Conservation (phyloP, 2,797 vertebrate species). For the Gouania willdenowi region DNA sequence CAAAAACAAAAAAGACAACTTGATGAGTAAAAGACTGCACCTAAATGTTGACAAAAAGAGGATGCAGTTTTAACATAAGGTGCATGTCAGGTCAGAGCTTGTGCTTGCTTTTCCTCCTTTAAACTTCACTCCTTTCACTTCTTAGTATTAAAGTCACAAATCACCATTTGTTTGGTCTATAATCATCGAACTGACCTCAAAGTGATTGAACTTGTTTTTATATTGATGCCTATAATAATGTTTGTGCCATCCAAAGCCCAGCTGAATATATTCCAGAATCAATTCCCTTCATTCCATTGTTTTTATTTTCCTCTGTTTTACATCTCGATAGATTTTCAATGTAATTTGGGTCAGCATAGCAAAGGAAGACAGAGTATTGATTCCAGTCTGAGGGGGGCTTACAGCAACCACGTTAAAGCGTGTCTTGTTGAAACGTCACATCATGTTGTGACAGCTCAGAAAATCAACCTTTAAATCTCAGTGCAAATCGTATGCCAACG, state of each 20-base stretch:
- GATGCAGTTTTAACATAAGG: too few species aligned
- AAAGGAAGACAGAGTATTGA: slow-evolving; percentile 69
- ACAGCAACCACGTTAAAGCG: slow-evolving; percentile 52
- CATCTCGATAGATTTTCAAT: slow-evolving; percentile 73
- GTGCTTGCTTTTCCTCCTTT: not conserved
- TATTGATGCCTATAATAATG: slow-evolving; percentile 45
- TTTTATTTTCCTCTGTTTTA: slow-evolving; percentile 68
- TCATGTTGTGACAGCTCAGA: slow-evolving; percentile 52
- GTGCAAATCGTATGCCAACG: slow-evolving; percentile 45
- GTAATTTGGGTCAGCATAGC: slow-evolving; percentile 74
- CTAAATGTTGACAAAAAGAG: too few species aligned
- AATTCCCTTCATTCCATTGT: slow-evolving; percentile 60
- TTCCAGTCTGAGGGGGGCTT: slow-evolving; percentile 68
- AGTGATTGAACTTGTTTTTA: slow-evolving; percentile 36
- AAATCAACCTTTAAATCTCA: slow-evolving; percentile 43
- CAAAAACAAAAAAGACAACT: too few species aligned
- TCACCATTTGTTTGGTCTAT: slow-evolving; percentile 31
- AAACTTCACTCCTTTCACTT: not conserved
- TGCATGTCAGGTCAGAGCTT: not conserved
- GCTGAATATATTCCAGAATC: slow-evolving; percentile 46
- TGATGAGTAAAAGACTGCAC: too few species aligned
- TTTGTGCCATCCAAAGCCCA: slow-evolving; percentile 43
- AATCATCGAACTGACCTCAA: slow-evolving; percentile 30
- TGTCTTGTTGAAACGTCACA: slow-evolving; percentile 58
- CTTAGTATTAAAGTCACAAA: slow-evolving; percentile 21